Percentiles rank a stretch among this genome's conserved stretches.
Evolutionary conservation across 2,888 invertebrate species (phyloP).

Genomic region (Smittia sp.): DNA sequence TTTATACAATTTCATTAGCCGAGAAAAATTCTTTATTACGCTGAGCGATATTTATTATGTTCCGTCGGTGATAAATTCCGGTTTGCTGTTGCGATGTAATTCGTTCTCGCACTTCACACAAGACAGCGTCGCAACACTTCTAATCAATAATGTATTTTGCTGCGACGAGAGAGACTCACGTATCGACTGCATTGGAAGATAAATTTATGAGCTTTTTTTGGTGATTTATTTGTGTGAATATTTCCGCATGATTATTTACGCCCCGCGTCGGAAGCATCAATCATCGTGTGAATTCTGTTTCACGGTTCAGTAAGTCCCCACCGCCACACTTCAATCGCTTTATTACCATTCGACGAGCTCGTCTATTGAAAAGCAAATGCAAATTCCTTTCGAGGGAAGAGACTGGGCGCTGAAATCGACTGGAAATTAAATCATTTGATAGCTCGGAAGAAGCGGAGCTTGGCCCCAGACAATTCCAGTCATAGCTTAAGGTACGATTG

Average conservation of each 20-base stretch:
- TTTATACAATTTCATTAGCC: conserved; percentile 12
- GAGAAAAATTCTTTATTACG: conserved; percentile 26
- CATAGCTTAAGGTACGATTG: too few relatives aligned
- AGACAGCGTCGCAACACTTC: not conserved
- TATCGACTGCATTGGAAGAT: not conserved
- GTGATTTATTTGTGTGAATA: conserved; percentile 39
- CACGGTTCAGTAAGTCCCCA: conserved; percentile 5
- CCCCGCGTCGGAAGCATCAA: conserved; percentile 39
- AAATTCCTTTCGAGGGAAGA: too few relatives aligned
- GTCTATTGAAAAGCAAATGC: not conserved
- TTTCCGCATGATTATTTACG: conserved; percentile 39
- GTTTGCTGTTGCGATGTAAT: conserved; percentile 13
- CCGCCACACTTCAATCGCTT: not conserved
- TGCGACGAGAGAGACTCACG: not conserved
- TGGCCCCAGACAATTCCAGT: too few relatives aligned
- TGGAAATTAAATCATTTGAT: too few relatives aligned
- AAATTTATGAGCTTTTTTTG: conserved; percentile 41
- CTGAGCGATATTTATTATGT: conserved; percentile 23
- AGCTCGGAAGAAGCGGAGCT: too few relatives aligned
- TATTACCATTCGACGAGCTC: not conserved
- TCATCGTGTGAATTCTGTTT: conserved; percentile 22
- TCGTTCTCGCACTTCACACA: conserved; percentile 31
- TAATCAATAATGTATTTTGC: conserved; percentile 3
- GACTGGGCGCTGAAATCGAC: too few relatives aligned
- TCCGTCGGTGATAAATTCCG: conserved; percentile 22